Evolutionary conservation across 30 jellyfish, hydroid and myxozoan species (phyloP).

Genomic region (Aurelia aurita complex sp. Pacific): DNA sequence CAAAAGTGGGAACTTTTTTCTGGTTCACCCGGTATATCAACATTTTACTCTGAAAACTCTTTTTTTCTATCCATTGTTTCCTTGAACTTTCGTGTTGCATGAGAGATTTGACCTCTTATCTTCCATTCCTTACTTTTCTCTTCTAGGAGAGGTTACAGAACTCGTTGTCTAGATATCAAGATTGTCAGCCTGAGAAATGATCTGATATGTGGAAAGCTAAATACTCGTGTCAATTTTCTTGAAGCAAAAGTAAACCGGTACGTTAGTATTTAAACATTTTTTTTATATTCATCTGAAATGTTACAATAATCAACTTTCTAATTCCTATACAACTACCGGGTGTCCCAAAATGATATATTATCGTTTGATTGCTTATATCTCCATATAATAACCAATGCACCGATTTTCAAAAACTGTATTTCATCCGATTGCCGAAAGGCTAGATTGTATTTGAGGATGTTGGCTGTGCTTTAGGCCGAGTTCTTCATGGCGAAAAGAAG

Average conservation of each 20-base stretch:
- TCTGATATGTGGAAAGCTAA: not conserved
- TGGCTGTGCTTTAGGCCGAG: too few relatives aligned
- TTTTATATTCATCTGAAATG: too few relatives aligned
- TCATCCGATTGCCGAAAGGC: too few relatives aligned
- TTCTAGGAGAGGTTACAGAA: slow-evolving; percentile 83
- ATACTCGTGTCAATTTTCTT: slow-evolving; percentile 4
- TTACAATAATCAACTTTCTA: too few relatives aligned
- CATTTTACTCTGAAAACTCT: not conserved
- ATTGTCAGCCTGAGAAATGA: slow-evolving; percentile 21
- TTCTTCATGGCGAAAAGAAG: too few relatives aligned
- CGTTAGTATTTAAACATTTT: not conserved
- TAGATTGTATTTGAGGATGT: too few relatives aligned
- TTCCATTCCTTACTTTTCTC: not conserved
- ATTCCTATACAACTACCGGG: too few relatives aligned
- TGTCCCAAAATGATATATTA: too few relatives aligned
- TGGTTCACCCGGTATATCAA: not conserved
- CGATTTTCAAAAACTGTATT: too few relatives aligned
- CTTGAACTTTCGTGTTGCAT: not conserved
- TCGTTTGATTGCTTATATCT: too few relatives aligned
- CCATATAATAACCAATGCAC: too few relatives aligned
- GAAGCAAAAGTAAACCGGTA: slow-evolving; percentile 34
- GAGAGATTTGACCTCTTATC: not conserved
- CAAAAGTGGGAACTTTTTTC: too few relatives aligned
- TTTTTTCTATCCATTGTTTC: not conserved
- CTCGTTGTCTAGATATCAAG: slow-evolving; percentile 51